Evolutionary conservation across 2,113 vertebrate species (phyloP).

Genomic region (Bolborhynchus lineola): DNA sequence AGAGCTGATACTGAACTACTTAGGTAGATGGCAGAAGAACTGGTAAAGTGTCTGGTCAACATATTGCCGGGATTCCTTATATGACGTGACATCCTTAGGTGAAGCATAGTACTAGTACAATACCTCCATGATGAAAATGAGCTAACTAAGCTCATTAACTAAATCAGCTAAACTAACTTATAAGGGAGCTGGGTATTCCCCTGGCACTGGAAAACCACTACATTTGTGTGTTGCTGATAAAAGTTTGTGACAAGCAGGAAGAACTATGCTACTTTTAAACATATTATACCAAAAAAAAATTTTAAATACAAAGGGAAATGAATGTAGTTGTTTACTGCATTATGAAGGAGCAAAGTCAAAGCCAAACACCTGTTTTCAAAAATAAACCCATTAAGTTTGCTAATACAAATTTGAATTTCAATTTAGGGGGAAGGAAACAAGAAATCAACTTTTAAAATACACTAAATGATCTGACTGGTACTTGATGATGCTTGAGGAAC

Average conservation of each 20-base stretch:
- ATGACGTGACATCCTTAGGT: background rate
- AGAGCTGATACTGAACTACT: background rate
- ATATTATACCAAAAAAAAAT: background rate
- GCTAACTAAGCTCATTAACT: background rate
- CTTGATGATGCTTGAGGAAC: background rate
- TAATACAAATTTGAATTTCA: background rate
- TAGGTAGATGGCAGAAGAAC: background rate
- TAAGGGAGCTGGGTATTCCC: background rate
- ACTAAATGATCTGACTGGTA: background rate
- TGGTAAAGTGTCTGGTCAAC: background rate
- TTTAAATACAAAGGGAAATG: background rate
- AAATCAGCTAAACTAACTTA: background rate
- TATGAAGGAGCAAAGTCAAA: background rate
- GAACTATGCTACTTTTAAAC: background rate
- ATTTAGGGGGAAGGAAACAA: background rate
- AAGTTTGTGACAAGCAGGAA: background rate
- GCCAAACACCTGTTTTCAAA: background rate
- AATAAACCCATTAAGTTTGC: background rate
- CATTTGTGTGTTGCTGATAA: background rate
- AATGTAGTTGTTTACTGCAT: background rate
- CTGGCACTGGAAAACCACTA: background rate
- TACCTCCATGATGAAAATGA: background rate
- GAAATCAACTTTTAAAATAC: background rate
- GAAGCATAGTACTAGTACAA: background rate
- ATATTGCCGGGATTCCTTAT: background rate